Base-by-base conservation (phyloP, 2,797 vertebrate species). In the Diplodus sargus region DNA sequence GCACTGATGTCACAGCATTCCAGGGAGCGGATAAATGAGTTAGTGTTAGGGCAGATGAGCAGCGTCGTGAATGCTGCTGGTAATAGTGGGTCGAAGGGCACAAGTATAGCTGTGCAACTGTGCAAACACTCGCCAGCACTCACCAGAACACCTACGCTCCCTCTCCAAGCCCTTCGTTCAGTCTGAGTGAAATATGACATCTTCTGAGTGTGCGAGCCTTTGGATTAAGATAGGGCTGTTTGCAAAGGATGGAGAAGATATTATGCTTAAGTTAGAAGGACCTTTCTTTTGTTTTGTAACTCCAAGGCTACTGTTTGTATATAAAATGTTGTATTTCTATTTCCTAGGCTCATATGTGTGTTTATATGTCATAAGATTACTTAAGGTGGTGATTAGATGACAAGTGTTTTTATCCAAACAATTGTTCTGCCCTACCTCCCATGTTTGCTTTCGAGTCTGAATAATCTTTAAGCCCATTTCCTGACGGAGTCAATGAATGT, bases 1-100 rank as follows among this genome's bases (percentile, higher is more conserved):
- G 74, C 86, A 91, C 87, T 95, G 95, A 95, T 95, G 94, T 96
- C 95, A 95, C 92, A 89, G 84, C 92, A 94, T 93, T 91, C 92
- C 92, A 91, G 87, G 87, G 88, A 87, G 90, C 86, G 85, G 90
- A 94, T 95, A 95, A 94, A 95, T 92, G 93, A 88, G 90, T 94
- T 93, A 93, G 94, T 95, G 93, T 94, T 92, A 72, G 86, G 84
- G 91, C 90, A 94, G 91, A 93, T 93, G 93, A 94, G 92, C 91
- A 89, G 90, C 90, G 76, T 92, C 56, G 84, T 84, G 88, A 90
- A 88, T 87, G 80, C 59, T 87, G 86, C 75, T 82, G 87, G 78
- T 81, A 83, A 76, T 90, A 84, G 91, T 92, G 89, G 91, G 91
- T 83, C 86, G 82, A 92, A 89, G 87, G 87, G 79, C 84, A 86